Evolutionary conservation across 2,113 vertebrate species (phyloP).

Genomic region (Brachyhypopomus gauderio): DNA sequence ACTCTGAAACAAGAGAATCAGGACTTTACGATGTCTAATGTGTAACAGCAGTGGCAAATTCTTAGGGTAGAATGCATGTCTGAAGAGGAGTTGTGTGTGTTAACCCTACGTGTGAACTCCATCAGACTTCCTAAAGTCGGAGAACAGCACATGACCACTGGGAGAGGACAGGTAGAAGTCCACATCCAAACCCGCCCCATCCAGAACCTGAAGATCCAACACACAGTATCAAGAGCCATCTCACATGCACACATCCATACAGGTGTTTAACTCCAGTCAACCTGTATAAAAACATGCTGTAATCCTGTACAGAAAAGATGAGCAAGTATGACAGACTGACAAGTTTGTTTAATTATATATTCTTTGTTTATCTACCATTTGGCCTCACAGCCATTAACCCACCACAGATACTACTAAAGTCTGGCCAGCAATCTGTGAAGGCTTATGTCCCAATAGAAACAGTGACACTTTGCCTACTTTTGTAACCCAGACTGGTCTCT

Average conservation of each 20-base stretch:
- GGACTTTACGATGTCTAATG: neutral
- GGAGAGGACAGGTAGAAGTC: slow-evolving; percentile 90
- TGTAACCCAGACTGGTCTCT: neutral
- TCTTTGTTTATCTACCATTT: no score
- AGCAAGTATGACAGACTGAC: no score
- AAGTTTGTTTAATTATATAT: no score
- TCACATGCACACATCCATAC: neutral
- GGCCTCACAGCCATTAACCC: no score
- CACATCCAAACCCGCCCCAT: slow-evolving; percentile 91
- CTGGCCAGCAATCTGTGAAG: neutral
- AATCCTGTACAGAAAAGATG: no score
- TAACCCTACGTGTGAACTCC: slow-evolving; percentile 94
- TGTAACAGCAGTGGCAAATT: neutral
- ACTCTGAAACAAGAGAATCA: slow-evolving; percentile 70
- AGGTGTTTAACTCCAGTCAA: no score
- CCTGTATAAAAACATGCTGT: no score
- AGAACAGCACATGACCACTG: slow-evolving; percentile 81
- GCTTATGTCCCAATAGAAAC: neutral
- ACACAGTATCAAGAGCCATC: neutral
- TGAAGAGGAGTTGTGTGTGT: neutral
- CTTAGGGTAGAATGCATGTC: neutral
- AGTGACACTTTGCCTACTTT: neutral
- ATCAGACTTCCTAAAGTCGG: slow-evolving; percentile 91
- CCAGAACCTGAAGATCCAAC: slow-evolving; percentile 80
- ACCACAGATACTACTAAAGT: no score